phyloP scores from a whole-genome alignment of 2,888 invertebrate genomes.

The Catocala sponsa region DNA sequence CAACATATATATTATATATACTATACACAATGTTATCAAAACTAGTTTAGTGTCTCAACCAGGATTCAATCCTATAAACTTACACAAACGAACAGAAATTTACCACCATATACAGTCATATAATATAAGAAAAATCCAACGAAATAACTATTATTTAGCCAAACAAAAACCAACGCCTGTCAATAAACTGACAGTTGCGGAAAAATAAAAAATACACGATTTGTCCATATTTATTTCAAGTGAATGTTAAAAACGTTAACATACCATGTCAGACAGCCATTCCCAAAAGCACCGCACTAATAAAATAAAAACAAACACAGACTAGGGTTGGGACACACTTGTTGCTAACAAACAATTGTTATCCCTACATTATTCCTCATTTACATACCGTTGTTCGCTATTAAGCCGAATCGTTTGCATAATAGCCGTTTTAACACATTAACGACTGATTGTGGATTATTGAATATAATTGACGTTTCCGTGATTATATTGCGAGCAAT shows the following conservation, averaged over 20 bases:
- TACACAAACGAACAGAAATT: too few relatives aligned
- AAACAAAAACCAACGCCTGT: too few relatives aligned
- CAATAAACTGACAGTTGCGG: too few relatives aligned
- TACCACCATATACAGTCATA: too few relatives aligned
- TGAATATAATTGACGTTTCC: slow-evolving; percentile 48
- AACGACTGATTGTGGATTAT: slow-evolving; percentile 61
- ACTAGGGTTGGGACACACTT: slow-evolving; percentile 49
- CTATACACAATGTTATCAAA: too few relatives aligned
- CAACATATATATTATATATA: too few relatives aligned
- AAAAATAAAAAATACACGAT: too few relatives aligned
- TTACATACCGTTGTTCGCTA: slow-evolving; percentile 64
- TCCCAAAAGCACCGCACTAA: slow-evolving; percentile 9
- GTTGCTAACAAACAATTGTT: slow-evolving; percentile 48
- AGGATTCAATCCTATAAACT: too few relatives aligned
- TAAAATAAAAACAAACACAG: slow-evolving; percentile 24
- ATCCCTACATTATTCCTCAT: slow-evolving; percentile 55
- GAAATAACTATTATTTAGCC: too few relatives aligned
- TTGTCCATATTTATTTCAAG: too few relatives aligned
- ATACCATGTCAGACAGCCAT: not conserved
- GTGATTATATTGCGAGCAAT: slow-evolving; percentile 24
- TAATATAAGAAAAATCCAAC: too few relatives aligned
- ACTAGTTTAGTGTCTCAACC: too few relatives aligned
- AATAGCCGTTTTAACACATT: slow-evolving; percentile 59
- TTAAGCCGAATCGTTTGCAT: slow-evolving; percentile 64
- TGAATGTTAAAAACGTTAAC: not conserved